Evolutionary conservation across 2,888 invertebrate genomes (phyloP), one percentile per base, ranked within the genome.

Genomic region (Drosophila paranaensis): DNA sequence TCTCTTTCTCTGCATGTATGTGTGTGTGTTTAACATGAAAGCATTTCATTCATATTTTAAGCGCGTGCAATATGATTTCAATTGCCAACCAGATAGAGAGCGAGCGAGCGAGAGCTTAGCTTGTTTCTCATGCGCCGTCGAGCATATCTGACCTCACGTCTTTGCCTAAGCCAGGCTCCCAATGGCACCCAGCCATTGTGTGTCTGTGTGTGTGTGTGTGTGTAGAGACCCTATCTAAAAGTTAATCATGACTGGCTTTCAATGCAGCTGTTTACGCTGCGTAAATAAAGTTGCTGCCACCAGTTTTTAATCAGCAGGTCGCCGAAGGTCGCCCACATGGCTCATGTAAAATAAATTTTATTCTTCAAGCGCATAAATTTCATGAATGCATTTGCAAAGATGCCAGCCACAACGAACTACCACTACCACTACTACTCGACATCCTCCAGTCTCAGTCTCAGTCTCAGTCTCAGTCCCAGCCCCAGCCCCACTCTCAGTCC

Each of bases 291-390:
- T 69, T 69, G 54, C 30, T 63, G 69, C 67, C 35, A 42, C 51
- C 61, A 68, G 78, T 83, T 86, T 81, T 81, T 85, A 77, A 86
- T 80, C 87, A 86, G 81, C 79, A 63, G 63, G 74, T 71, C 66
- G 60, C 60, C 63, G 67, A 72, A 77, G 75, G 75, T 76, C 64
- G 78, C 42, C 43, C 39, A 27, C 25, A 51, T 61, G 45, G 54
- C 83, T 86, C 87, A 86, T 81, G 83, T 80, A 80, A 86, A 82
- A 81, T 86, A 81, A 79, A 81, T 81, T 83, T 80, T 66, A 81
- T 79, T 83, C 56, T 81, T 69, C 66, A 61, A 67, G 72, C 62
- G 64, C 79, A 67, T 82, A 85, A 71, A 78, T 85, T 74, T 74
- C 82, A 84, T 88, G 88, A 88, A 81, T 82, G 82, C 88, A 82